Conservation (phyloP, 37 sponge, comb jelly and placozoan species). For the Bolinopsis microptera region DNA sequence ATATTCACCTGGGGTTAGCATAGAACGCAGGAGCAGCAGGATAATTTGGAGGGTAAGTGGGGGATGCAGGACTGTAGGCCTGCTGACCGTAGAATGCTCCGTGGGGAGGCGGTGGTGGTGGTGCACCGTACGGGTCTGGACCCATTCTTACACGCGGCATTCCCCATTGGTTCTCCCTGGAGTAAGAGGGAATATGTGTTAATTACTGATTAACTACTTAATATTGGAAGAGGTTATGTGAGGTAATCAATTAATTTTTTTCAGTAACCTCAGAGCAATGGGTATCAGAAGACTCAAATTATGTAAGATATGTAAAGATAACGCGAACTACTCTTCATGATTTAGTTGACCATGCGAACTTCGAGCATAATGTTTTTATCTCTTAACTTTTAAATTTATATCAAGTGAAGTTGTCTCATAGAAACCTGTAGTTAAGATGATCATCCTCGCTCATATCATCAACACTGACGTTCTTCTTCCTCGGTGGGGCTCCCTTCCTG, state of each 20-base stretch:
- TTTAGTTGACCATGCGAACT: too few relatives aligned
- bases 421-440: constrained; percentile 42
- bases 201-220: too few relatives aligned
- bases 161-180: background rate
- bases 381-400: too few relatives aligned
- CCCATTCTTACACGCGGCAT: background rate
- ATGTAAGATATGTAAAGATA: too few relatives aligned
- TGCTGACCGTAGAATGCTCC: background rate
- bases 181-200: background rate
- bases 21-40: background rate
- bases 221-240: too few relatives aligned
- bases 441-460: constrained; percentile 42
- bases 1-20: background rate
- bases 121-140: background rate
- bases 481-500: background rate
- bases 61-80: background rate
- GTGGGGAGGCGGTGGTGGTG: background rate
- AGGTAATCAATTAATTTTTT: too few relatives aligned
- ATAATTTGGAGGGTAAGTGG: background rate
- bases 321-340: too few relatives aligned
- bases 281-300: too few relatives aligned
- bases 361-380: too few relatives aligned
- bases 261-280: too few relatives aligned
- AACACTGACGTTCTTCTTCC: background rate
- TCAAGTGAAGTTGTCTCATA: background rate